These are phyloP conservation scores for Apamea anceps DNA, from an alignment of 2,888 invertebrate genomes.

Conservation along the genomic window DNA sequence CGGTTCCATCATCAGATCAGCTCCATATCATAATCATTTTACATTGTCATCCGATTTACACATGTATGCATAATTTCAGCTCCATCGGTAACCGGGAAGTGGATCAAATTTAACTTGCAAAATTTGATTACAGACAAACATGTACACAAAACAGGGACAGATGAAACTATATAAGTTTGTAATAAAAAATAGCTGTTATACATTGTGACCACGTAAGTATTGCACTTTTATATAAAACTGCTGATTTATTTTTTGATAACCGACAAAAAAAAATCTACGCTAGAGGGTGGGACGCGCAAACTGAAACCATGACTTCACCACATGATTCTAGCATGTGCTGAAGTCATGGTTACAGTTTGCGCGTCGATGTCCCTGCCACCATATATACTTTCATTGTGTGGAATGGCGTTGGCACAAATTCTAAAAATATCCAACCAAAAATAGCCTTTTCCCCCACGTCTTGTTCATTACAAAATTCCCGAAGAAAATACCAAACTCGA, in stretches of 20 bases:
- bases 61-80: too few relatives aligned
- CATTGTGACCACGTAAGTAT: not conserved
- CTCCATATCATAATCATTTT: too few relatives aligned
- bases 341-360: not conserved
- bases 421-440: not conserved
- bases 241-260: not conserved
- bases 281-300: too few relatives aligned
- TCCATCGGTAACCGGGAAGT: too few relatives aligned
- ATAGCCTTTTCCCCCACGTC: not conserved
- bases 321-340: too few relatives aligned
- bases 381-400: not conserved
- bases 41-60: too few relatives aligned
- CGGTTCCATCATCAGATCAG: too few relatives aligned
- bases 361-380: not conserved
- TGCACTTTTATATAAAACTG: not conserved
- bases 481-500: constrained; percentile 41
- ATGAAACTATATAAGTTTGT: too few relatives aligned
- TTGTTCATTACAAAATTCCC: constrained; percentile 36
- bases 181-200: not conserved
- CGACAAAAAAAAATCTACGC: not conserved
- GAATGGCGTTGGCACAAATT: not conserved
- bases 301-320: too few relatives aligned
- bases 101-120: too few relatives aligned
- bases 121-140: too few relatives aligned
- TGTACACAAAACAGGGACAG: too few relatives aligned